Percentiles rank a stretch among this genome's conserved stretches.
Conservation (phyloP, 2,113 vertebrate species). For the Hystrix brachyura region DNA sequence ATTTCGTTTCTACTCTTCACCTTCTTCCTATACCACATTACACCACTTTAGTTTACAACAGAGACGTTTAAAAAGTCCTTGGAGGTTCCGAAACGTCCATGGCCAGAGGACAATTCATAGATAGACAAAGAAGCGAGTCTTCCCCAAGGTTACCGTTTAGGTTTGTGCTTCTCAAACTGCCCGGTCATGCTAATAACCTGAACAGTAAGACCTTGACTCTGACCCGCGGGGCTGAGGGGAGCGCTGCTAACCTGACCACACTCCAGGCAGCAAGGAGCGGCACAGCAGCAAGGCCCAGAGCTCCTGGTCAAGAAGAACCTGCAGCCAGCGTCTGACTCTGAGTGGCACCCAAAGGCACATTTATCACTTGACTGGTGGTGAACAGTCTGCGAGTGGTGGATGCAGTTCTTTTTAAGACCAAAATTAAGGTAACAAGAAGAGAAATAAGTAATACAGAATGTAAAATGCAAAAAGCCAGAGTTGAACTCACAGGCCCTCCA, state of each 20-base stretch:
- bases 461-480: slow-evolving; percentile 12
- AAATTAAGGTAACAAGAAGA: slow-evolving; percentile 20
- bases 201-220: neutral
- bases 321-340: neutral
- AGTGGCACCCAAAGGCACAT: neutral
- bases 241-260: neutral
- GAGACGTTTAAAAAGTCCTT: neutral
- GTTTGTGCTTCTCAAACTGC: neutral
- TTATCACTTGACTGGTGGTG: neutral
- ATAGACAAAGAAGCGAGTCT: too few relatives aligned
- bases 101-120: neutral
- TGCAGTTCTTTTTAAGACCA: neutral
- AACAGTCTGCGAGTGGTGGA: neutral
- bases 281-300: neutral
- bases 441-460: neutral
- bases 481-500: neutral
- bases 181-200: neutral
- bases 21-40: neutral
- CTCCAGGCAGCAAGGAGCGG: neutral
- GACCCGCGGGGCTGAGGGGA: neutral
- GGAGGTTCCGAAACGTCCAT: neutral
- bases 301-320: neutral
- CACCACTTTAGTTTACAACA: neutral
- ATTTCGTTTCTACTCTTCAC: neutral
- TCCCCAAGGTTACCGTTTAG: too few relatives aligned